Percentiles rank a stretch among this genome's conserved stretches.
phyloP scores from a whole-genome alignment of 2,797 vertebrate genomes.

The Menidia menidia region DNA sequence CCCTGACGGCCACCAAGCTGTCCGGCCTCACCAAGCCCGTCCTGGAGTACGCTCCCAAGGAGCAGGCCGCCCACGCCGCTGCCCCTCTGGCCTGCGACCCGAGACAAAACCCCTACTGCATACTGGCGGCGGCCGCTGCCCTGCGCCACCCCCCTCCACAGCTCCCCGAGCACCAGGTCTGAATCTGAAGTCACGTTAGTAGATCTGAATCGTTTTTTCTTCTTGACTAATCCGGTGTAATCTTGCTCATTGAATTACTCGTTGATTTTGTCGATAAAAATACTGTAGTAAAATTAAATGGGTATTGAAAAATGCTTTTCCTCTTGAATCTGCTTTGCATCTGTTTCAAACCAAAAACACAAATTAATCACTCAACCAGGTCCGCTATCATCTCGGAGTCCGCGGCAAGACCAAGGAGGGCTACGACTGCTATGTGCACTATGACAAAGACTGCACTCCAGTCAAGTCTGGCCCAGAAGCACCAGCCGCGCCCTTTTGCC shows the following conservation, averaged over 20 bases:
- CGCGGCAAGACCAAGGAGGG: conserved; percentile 85
- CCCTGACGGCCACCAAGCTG: conserved; percentile 79
- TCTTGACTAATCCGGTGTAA: conserved; percentile 51
- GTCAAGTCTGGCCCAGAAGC: conserved; percentile 53
- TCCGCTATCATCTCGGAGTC: conserved; percentile 77
- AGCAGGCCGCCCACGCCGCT: conserved; percentile 49
- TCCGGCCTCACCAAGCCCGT: conserved; percentile 76
- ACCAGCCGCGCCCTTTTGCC: conserved; percentile 73
- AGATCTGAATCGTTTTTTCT: conserved; percentile 48
- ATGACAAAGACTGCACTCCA: conserved; percentile 83
- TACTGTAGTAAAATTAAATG: conserved; percentile 53
- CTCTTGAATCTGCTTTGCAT: conserved; percentile 58
- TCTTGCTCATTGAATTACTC: conserved; percentile 43
- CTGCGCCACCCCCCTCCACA: conserved; percentile 67
- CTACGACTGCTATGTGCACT: conserved; percentile 83
- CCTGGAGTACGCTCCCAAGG: conserved; percentile 70
- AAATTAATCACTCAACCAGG: conserved; percentile 70
- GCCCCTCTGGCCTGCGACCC: conserved; percentile 78
- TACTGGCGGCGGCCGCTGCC: conserved; percentile 73
- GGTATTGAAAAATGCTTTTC: conserved; percentile 64
- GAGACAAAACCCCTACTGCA: conserved; percentile 77
- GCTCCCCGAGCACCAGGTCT: conserved; percentile 80
- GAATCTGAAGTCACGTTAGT: conserved; percentile 67
- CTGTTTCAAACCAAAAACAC: conserved; percentile 60
- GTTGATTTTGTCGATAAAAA: conserved; percentile 55